Evolutionary conservation across 2,888 invertebrate genomes (phyloP), one percentile per base, ranked within the genome.

Genomic region (Rhingia campestris): DNA sequence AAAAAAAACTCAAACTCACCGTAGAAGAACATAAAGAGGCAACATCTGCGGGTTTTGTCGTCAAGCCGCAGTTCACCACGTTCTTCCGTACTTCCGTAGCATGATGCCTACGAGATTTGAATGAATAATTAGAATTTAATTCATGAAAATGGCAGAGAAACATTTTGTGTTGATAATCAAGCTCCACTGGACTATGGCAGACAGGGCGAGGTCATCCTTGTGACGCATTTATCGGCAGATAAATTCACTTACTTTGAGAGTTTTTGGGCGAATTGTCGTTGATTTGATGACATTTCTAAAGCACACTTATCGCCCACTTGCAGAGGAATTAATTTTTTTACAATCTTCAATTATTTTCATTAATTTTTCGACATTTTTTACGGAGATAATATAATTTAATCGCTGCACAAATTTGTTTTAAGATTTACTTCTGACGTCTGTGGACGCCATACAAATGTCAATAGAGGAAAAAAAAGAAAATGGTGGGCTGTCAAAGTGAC

Each of bases 51-150:
- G 94, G 93, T 92, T 95, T 95, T 84, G 94, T 93, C 91, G 90
- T 89, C 87, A 91, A 90, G 88, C 92, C 89, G 75, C 92, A 91
- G 86, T 89, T 92, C 2, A 95, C 94, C 54, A 96, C 94, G 89
- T 95, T 95, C 89, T 94, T 93, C 59, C 96, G 93, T 3, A 96
- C 95, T 89, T 96, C 95, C 47, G 95, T 94, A 51, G 95, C 95
- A 92, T 95, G 94, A 89, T 95, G 95, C 88, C 95, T 95, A 88
- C 84, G 84, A 59, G 74, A 75, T 66, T 70, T 70, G 84, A 84
- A 84, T 84, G 59, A 66, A 59, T 80, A 84, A 80, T 84, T 66
- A 54, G 49, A 91, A 91, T 90, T 91, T 91, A 75, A 35, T 86
- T 49, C 51, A 70, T 43, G 33, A 56, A 66, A 77, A 75, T 47